Conservation (phyloP, 2,113 vertebrate species). For the Elanus axillaris region DNA sequence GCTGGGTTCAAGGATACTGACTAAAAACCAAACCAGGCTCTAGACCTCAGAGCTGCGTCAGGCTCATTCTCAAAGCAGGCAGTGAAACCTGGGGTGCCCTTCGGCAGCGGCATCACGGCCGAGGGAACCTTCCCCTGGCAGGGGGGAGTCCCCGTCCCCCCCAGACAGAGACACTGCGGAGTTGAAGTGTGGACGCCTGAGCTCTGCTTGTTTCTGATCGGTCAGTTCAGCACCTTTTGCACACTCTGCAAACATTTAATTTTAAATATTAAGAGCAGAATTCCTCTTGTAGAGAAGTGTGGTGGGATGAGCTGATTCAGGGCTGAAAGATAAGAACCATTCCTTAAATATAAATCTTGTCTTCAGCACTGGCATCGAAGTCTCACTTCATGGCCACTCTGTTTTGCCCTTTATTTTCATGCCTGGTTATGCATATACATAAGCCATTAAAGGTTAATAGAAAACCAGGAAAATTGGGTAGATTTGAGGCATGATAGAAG, state of each 20-base stretch:
- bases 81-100: too few species aligned
- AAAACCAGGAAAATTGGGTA: background rate
- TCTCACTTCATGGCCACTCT: background rate
- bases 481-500: background rate
- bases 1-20: background rate
- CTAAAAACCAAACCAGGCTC: background rate
- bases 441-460: background rate
- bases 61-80: background rate
- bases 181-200: background rate
- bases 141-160: background rate
- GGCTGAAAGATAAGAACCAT: background rate
- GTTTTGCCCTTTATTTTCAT: background rate
- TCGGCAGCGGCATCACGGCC: background rate
- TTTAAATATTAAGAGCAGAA: background rate
- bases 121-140: background rate
- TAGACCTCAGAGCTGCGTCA: background rate
- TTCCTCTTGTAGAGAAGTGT: too few species aligned
- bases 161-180: fast-evolving
- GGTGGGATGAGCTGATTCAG: background rate
- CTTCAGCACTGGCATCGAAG: background rate
- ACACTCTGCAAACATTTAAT: too few species aligned
- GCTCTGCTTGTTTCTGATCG: background rate
- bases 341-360: background rate
- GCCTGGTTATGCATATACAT: too few species aligned
- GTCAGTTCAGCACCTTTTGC: background rate